Percentiles rank a stretch among this genome's conserved stretches.
phyloP scores from a whole-genome alignment of 1,140 invertebrate species.

The Aphis craccivora region DNA sequence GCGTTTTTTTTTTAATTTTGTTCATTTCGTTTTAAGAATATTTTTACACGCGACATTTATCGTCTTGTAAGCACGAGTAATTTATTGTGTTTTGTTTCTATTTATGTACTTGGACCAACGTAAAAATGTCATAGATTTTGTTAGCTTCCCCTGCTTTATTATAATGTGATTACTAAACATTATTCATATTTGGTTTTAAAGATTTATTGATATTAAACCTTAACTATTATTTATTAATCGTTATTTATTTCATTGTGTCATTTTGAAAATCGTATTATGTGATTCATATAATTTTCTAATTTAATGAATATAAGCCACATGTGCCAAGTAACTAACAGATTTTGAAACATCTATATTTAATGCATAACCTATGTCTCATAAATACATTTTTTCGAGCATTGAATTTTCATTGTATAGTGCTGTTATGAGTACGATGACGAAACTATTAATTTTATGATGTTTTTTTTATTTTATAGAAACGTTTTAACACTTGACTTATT shows the following conservation, averaged over 20 bases:
- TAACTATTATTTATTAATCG: neutral
- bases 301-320: neutral
- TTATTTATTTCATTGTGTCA: neutral
- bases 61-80: neutral
- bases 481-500: neutral
- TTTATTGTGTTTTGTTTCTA: constrained; percentile 35
- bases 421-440: constrained; percentile 3
- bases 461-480: neutral
- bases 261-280: neutral
- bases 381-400: neutral
- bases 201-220: neutral
- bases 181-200: neutral
- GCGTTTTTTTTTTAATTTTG: neutral
- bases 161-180: neutral
- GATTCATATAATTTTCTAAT: neutral
- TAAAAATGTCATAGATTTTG: constrained; percentile 8
- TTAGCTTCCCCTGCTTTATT: neutral
- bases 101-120: constrained; percentile 22
- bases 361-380: neutral
- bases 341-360: neutral
- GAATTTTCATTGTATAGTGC: neutral
- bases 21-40: constrained; percentile 12
- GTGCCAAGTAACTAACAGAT: neutral
- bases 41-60: constrained; percentile 29
- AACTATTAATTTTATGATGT: neutral